Evolutionary conservation across 2,888 invertebrate genomes (phyloP), one percentile per base, ranked within the genome.

Genomic region (Teleogryllus oceanicus): DNA sequence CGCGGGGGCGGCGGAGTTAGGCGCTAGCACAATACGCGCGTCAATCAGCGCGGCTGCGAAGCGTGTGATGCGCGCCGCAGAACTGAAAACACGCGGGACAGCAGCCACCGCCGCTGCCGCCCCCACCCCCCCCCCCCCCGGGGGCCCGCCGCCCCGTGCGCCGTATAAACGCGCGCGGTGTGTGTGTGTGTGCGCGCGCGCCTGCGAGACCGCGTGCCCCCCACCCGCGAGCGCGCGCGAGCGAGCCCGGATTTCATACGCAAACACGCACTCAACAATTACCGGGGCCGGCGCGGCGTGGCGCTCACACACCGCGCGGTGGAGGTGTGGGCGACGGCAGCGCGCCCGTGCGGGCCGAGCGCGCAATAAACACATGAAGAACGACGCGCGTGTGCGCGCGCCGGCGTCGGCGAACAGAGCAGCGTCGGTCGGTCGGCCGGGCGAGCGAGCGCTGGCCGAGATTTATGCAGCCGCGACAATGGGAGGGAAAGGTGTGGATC

Each of bases 311-410:
- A 62, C 16, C 62, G 62, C 37, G 62, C 62, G n/a, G n/a, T 62
- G 62, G 62, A 62, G 62, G 62, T 18, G 62, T 18, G 16, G 62
- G 62, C 13, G 62, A n/a, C 62, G 8, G 13, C 62, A 62, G 13
- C 62, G 62, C 13, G 62, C 62, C 16, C 62, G 62, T n/a, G 62
- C 62, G 62, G 62, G 5, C 62, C 16, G 62, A 18, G n/a, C 62
- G 62, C 62, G 62, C 62, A 62, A 62, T 62, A 62, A 62, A 62
- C 62, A 62, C 62, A 62, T 62, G 62, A 62, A 62, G 62, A 62
- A 62, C 62, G 62, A 62, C 37, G 62, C 62, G 62, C 37, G 37
- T 37, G 37, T 37, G 62, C 62, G 16, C 62, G 62, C 62, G n/a
- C 16, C 62, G 62, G 62, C 62, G 62, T 13, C 16, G 62, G 16